Conservation (phyloP, 2,888 invertebrate genomes). For the Tetranychus truncatus region DNA sequence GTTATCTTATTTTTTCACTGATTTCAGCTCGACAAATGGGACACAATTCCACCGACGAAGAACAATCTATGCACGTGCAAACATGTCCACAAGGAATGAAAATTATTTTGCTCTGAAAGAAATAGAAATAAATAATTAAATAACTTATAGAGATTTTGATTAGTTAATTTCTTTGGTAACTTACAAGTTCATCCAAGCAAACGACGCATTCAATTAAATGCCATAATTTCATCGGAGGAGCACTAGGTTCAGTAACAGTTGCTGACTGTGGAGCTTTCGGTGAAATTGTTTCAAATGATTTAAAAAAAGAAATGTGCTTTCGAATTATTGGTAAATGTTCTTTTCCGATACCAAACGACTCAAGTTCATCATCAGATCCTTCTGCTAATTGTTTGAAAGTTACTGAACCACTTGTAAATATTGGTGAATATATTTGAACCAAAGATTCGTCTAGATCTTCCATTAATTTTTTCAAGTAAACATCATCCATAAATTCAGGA, state of each 20-base stretch:
- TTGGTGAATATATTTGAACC: neutral
- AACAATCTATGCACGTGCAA: conserved; percentile 57
- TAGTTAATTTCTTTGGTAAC: conserved; percentile 36
- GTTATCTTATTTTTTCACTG: neutral
- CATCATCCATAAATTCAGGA: neutral
- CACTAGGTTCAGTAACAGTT: conserved; percentile 4
- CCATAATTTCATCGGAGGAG: conserved; percentile 22
- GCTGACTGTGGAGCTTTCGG: conserved; percentile 29
- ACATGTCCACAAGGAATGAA: conserved; percentile 74
- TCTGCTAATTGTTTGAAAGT: neutral
- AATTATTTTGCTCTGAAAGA: conserved; percentile 43
- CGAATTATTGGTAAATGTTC: neutral
- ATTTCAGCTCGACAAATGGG: conserved; percentile 51
- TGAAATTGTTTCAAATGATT: neutral
- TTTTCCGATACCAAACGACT: conserved; percentile 10
- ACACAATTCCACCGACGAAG: conserved; percentile 44
- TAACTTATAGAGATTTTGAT: neutral
- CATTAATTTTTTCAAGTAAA: neutral
- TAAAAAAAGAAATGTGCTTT: neutral
- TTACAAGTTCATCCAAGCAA: conserved; percentile 49
- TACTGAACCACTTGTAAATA: neutral
- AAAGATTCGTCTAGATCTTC: neutral
- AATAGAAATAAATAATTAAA: neutral
- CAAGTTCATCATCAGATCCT: neutral
- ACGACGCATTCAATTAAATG: conserved; percentile 53